phyloP scores from a whole-genome alignment of 2,797 vertebrate genomes.

The Zenarchopterus dispar region DNA sequence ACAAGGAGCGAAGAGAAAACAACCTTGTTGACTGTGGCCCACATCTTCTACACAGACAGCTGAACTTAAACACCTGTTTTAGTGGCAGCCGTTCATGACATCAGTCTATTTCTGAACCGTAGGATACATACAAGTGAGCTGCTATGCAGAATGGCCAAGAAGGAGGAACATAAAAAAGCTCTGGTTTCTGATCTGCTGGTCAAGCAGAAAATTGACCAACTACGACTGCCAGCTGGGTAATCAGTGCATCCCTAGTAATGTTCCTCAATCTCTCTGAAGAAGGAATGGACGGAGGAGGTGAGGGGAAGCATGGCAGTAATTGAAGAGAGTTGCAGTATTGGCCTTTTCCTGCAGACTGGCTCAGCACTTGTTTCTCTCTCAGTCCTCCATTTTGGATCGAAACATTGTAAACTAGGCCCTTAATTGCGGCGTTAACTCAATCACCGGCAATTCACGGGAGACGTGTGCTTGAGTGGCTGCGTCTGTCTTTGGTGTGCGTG shows the following conservation, averaged over 20 bases:
- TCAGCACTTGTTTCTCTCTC: slow-evolving; percentile 69
- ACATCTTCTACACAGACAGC: too few relatives aligned
- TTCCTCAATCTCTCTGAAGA: slow-evolving; percentile 47
- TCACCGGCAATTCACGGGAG: slow-evolving; percentile 64
- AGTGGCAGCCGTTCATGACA: too few relatives aligned
- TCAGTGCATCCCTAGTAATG: slow-evolving; percentile 44
- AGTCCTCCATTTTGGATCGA: slow-evolving; percentile 71
- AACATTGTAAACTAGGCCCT: slow-evolving; percentile 61
- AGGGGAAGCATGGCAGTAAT: slow-evolving; percentile 44
- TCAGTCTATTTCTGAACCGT: too few relatives aligned
- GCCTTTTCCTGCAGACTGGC: slow-evolving; percentile 56
- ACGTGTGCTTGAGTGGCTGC: slow-evolving; percentile 16
- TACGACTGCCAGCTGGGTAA: neutral
- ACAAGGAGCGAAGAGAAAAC: too few relatives aligned
- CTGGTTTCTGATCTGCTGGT: too few relatives aligned
- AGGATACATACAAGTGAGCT: too few relatives aligned
- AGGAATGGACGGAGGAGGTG: slow-evolving; percentile 37
- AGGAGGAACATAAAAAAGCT: too few relatives aligned
- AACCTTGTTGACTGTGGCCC: too few relatives aligned
- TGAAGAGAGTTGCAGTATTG: slow-evolving; percentile 58
- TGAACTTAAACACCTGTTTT: too few relatives aligned
- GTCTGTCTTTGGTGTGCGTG: slow-evolving; percentile 24
- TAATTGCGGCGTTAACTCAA: slow-evolving; percentile 76
- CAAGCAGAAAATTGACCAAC: too few relatives aligned
- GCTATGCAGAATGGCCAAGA: too few relatives aligned